Evolutionary conservation across 2,888 invertebrate genomes (phyloP).

Genomic region (Lepidochitona cinerea): DNA sequence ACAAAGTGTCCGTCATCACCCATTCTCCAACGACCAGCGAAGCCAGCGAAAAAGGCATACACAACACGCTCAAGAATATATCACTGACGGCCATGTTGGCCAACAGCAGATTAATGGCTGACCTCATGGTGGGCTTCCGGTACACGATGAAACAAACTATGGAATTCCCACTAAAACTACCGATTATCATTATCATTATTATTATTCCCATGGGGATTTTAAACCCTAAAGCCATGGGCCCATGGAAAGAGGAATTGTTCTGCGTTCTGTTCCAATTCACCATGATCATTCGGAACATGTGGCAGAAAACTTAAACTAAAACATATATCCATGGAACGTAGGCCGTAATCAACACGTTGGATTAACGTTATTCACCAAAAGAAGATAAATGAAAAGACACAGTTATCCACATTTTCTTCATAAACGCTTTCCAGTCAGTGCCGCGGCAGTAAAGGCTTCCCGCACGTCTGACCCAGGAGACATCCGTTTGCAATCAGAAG

Average conservation of each 20-base stretch:
- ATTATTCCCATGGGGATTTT: neutral
- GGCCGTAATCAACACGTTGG: too few relatives aligned
- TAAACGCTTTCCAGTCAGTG: too few relatives aligned
- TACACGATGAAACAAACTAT: conserved; percentile 58
- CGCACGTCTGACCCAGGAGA: too few relatives aligned
- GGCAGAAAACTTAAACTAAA: too few relatives aligned
- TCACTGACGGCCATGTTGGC: conserved; percentile 59
- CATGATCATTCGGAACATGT: too few relatives aligned
- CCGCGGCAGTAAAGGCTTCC: too few relatives aligned
- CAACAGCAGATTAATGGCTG: conserved; percentile 62
- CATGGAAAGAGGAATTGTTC: neutral
- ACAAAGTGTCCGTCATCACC: conserved; percentile 34
- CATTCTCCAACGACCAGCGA: conserved; percentile 34
- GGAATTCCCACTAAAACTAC: conserved; percentile 48
- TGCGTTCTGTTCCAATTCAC: neutral
- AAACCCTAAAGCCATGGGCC: neutral
- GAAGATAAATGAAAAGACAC: too few relatives aligned
- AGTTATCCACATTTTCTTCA: too few relatives aligned
- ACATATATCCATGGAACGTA: too few relatives aligned
- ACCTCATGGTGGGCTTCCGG: conserved; percentile 60
- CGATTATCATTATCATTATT: conserved; percentile 24
- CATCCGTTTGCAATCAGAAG: too few relatives aligned
- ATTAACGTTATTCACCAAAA: too few relatives aligned
- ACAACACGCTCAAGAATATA: conserved; percentile 41
- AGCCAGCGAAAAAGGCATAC: conserved; percentile 47